Evolutionary conservation across 2,113 vertebrate genomes (phyloP).

Genomic region (Cyanoliseus patagonus): DNA sequence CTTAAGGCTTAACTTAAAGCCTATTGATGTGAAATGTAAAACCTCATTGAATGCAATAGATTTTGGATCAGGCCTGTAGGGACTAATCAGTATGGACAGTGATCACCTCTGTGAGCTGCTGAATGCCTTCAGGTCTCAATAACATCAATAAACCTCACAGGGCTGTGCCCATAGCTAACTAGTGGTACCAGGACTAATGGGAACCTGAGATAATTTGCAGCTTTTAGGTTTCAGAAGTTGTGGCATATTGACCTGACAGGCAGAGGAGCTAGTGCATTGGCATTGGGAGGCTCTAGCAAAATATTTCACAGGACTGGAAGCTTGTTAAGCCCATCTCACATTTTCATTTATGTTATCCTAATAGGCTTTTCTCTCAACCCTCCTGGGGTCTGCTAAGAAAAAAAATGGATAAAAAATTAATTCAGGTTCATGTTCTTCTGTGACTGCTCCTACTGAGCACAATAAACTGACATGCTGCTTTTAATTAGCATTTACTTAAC

Average conservation of each 20-base stretch:
- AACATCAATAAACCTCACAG: not conserved
- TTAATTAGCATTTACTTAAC: conserved; percentile 68
- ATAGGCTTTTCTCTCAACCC: not conserved
- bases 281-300: not conserved
- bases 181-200: not conserved
- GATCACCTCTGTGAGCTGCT: not conserved
- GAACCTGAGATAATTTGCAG: not conserved
- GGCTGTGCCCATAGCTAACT: not conserved
- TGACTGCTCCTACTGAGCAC: conserved; percentile 52
- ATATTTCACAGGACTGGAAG: not conserved
- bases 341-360: not conserved
- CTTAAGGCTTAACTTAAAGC: not conserved
- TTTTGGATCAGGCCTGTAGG: not conserved
- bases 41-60: not conserved
- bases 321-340: not conserved
- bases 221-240: not conserved
- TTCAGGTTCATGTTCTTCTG: conserved; percentile 60
- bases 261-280: not conserved
- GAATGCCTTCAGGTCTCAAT: not conserved
- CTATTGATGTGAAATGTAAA: not conserved
- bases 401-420: conserved; percentile 7
- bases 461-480: conserved; percentile 59
- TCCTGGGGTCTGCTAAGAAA: not conserved
- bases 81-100: not conserved
- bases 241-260: not conserved